A percentile compares a stretch with the other conserved stretches of the same genome.
Evolutionary conservation across 2,113 vertebrate species (phyloP).

Genomic region (Calonectris borealis): DNA sequence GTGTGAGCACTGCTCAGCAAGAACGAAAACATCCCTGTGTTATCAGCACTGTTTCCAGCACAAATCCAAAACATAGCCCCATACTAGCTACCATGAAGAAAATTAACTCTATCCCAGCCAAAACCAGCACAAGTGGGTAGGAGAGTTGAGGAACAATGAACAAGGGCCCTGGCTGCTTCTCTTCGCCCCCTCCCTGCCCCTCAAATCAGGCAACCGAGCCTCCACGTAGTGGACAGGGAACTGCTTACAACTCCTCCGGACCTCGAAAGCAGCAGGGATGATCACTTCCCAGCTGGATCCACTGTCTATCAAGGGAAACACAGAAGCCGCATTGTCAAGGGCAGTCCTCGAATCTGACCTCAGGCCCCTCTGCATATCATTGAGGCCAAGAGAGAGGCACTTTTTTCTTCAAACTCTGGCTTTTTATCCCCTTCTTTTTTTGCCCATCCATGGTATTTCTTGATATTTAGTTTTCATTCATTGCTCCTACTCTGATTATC

Average conservation of each 20-base stretch:
- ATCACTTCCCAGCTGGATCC: background rate
- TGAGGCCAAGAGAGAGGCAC: background rate
- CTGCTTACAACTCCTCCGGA: background rate
- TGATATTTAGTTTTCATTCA: background rate
- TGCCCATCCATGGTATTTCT: background rate
- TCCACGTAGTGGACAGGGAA: background rate
- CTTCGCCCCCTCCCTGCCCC: background rate
- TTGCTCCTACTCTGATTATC: background rate
- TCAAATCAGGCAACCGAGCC: background rate
- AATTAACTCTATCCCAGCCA: no score
- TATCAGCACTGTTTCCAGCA: no score
- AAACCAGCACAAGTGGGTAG: no score
- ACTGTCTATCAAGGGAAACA: background rate
- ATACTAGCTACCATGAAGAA: no score
- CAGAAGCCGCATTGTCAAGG: background rate
- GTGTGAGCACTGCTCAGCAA: no score
- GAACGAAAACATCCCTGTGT: no score
- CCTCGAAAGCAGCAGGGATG: background rate
- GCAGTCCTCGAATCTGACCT: background rate
- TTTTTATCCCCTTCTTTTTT: background rate
- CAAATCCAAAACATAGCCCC: no score
- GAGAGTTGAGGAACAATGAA: background rate
- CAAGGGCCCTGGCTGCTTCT: background rate
- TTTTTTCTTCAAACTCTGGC: background rate
- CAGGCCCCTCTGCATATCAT: background rate